phyloP scores from a whole-genome alignment of 2,113 vertebrate genomes.

The Microcebus murinus region DNA sequence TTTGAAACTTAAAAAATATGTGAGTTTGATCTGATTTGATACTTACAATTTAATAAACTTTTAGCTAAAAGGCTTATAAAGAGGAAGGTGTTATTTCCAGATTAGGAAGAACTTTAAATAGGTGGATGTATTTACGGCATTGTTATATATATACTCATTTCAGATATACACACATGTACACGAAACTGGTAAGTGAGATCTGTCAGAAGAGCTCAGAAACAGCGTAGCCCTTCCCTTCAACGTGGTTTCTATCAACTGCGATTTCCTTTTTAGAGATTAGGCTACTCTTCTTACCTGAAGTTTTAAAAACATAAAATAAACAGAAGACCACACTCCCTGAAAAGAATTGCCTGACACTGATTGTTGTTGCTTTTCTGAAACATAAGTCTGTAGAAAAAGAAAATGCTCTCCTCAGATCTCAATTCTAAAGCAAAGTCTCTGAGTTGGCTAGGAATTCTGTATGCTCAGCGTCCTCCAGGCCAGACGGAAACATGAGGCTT shows the following conservation, averaged over 20 bases:
- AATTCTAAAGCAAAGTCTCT: constrained; percentile 44
- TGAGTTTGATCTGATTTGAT: constrained; percentile 24
- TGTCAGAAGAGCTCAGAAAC: neutral
- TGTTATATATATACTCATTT: neutral
- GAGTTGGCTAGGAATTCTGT: constrained; percentile 53
- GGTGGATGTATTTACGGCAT: neutral
- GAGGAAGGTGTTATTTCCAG: constrained; percentile 13
- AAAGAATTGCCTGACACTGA: constrained; percentile 26
- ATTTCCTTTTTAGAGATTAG: constrained; percentile 56
- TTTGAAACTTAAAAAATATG: constrained; percentile 24
- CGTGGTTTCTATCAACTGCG: constrained; percentile 60
- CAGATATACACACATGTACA: neutral
- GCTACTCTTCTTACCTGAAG: constrained; percentile 60
- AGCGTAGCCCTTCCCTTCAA: neutral
- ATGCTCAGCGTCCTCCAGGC: constrained; percentile 36
- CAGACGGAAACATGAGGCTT: constrained; percentile 46
- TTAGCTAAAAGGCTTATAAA: neutral
- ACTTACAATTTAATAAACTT: neutral
- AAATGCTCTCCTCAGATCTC: constrained; percentile 28
- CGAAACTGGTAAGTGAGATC: neutral
- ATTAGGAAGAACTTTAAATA: constrained; percentile 19
- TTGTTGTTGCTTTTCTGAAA: constrained; percentile 64
- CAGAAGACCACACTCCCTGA: constrained; percentile 21
- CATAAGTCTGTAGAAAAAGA: neutral
- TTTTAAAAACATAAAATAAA: constrained; percentile 60